phyloP scores from a whole-genome alignment of 1,140 invertebrate genomes.

The Physella acuta region DNA sequence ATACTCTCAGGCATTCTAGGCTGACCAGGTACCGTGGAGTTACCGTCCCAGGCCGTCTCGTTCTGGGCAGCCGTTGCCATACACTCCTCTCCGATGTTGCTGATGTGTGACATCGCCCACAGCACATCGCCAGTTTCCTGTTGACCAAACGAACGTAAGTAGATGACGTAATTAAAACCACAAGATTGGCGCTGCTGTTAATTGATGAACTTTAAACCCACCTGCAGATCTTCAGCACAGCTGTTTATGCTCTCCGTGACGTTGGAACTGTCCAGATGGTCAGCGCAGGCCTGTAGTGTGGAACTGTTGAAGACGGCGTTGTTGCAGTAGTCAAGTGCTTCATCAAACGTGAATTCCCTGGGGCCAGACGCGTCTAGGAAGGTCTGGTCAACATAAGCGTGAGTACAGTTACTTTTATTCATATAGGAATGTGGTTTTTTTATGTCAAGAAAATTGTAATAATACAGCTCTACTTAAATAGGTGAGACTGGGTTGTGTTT shows the following conservation, averaged over 20 bases:
- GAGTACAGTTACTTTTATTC: no score
- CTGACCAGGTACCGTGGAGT: neutral
- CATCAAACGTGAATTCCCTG: neutral
- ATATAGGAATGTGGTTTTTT: no score
- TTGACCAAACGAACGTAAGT: no score
- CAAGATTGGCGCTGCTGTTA: no score
- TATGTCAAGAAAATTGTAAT: no score
- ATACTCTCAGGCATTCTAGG: neutral
- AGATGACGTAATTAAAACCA: no score
- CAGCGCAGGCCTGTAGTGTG: conserved; percentile 41
- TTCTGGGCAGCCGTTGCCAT: conserved; percentile 15
- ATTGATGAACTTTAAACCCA: no score
- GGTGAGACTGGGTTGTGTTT: no score
- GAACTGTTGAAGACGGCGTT: conserved; percentile 29
- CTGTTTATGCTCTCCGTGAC: conserved; percentile 39
- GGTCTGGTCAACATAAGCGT: no score
- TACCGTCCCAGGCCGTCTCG: neutral
- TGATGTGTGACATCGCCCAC: conserved; percentile 28
- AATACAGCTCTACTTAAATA: no score
- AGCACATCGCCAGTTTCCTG: conserved; percentile 23
- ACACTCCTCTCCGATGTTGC: conserved; percentile 28
- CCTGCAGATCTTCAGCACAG: conserved; percentile 49
- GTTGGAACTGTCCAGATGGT: conserved; percentile 38
- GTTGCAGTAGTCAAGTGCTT: conserved; percentile 29
- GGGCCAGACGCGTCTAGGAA: no score